Evolutionary conservation across 2,113 vertebrate genomes (phyloP).

Genomic region (Corynorhinus townsendii): DNA sequence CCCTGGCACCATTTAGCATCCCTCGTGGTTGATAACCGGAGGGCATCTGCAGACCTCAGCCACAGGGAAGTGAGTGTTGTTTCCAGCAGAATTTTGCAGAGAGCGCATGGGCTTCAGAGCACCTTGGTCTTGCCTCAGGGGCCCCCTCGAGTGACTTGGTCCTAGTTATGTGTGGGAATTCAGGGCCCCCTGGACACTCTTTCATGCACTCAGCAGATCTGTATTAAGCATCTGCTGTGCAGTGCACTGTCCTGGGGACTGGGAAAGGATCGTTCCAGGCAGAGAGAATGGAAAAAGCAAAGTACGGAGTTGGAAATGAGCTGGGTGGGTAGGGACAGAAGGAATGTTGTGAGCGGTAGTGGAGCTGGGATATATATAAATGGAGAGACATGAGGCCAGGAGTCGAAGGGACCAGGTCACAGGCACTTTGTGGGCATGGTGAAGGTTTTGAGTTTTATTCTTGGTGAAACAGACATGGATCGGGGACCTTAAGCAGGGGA

Average conservation of each 20-base stretch:
- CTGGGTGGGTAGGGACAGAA: not conserved
- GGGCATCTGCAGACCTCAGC: not conserved
- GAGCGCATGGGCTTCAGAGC: not conserved
- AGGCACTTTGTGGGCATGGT: rapidly evolving
- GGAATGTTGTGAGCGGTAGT: not conserved
- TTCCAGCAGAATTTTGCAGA: not conserved
- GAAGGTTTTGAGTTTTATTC: not conserved
- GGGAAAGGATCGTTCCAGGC: not conserved
- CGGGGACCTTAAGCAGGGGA: too few species aligned
- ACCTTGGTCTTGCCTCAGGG: not conserved
- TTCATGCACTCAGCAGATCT: rapidly evolving
- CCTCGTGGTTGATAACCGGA: rapidly evolving
- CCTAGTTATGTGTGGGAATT: rapidly evolving
- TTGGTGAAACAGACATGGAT: not conserved
- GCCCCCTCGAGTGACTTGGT: not conserved
- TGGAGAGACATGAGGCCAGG: not conserved
- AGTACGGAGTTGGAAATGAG: not conserved
- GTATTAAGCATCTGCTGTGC: not conserved
- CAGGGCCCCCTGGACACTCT: rapidly evolving
- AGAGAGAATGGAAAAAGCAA: not conserved
- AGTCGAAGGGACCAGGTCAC: rapidly evolving
- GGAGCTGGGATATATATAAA: rapidly evolving
- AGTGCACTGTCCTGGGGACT: not conserved
- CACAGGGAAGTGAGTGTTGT: rapidly evolving
- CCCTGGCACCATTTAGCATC: not conserved